Percentiles rank a stretch among this genome's conserved stretches.
Evolutionary conservation across 1,140 invertebrate genomes (phyloP).

Genomic region (Hormaphis cornu): DNA sequence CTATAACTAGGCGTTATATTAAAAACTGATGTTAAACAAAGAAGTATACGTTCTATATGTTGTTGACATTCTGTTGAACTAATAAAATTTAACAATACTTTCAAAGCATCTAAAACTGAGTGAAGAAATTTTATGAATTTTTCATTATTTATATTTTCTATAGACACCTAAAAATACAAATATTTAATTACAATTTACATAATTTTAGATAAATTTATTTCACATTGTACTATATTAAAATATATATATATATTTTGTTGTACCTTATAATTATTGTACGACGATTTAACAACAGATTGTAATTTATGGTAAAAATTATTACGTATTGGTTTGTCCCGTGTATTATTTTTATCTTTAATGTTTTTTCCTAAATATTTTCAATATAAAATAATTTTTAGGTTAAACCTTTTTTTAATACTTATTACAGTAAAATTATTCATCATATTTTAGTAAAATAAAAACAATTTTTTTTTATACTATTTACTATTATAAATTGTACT

Average conservation of each 20-base stretch:
- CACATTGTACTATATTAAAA: neutral
- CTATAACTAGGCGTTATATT: conserved; percentile 16
- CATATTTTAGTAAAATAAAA: neutral
- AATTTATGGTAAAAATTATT: conserved; percentile 22
- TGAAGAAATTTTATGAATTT: conserved; percentile 41
- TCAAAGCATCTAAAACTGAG: conserved; percentile 40
- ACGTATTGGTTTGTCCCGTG: neutral
- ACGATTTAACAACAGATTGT: conserved; percentile 9
- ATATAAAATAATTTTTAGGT: neutral
- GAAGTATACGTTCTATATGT: conserved; percentile 2
- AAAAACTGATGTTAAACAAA: neutral
- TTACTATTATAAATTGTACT: neutral
- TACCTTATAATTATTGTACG: conserved; percentile 25
- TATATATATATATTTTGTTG: neutral
- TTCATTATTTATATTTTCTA: conserved; percentile 44
- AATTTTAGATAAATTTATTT: neutral
- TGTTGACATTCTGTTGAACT: conserved; percentile 34
- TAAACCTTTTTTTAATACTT: too few species aligned
- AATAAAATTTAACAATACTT: conserved; percentile 28
- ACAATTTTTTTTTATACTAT: neutral
- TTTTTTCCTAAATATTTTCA: neutral
- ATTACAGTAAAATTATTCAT: neutral
- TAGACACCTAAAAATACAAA: conserved; percentile 42
- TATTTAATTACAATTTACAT: neutral
- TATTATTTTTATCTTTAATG: conserved; percentile 7